Percentiles rank a stretch among this genome's conserved stretches.
Conservation (phyloP, 2,113 vertebrate genomes). For the Noturus placidus region DNA sequence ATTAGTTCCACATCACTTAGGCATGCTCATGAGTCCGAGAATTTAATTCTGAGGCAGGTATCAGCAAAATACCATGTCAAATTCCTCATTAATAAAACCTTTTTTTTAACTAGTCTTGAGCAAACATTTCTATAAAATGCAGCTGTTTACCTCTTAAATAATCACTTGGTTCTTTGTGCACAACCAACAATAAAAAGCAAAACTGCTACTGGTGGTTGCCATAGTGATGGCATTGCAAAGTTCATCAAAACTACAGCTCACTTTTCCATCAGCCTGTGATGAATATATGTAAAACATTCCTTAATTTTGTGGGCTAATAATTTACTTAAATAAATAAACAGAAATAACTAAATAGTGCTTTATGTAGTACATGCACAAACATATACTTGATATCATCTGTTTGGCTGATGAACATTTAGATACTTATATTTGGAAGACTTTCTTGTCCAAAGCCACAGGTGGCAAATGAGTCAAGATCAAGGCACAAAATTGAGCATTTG, state of each 20-base stretch:
- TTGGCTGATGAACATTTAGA: not conserved
- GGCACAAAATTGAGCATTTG: not conserved
- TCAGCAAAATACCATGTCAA: not conserved
- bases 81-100: not conserved
- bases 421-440: not conserved
- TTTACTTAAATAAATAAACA: too few species aligned
- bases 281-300: constrained; percentile 9
- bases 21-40: too few species aligned
- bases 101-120: not conserved
- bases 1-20: too few species aligned
- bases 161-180: not conserved
- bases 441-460: not conserved
- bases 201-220: constrained; percentile 65
- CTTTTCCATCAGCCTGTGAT: constrained; percentile 36
- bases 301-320: not conserved
- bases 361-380: too few species aligned
- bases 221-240: constrained; percentile 73
- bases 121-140: not conserved
- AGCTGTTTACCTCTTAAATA: not conserved
- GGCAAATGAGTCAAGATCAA: not conserved
- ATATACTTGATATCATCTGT: not conserved
- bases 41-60: too few species aligned
- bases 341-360: too few species aligned
- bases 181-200: constrained; percentile 10
- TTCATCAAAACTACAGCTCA: constrained; percentile 57